Conservation (phyloP, 1,140 invertebrate species). For the Pogonus chalceus region DNA sequence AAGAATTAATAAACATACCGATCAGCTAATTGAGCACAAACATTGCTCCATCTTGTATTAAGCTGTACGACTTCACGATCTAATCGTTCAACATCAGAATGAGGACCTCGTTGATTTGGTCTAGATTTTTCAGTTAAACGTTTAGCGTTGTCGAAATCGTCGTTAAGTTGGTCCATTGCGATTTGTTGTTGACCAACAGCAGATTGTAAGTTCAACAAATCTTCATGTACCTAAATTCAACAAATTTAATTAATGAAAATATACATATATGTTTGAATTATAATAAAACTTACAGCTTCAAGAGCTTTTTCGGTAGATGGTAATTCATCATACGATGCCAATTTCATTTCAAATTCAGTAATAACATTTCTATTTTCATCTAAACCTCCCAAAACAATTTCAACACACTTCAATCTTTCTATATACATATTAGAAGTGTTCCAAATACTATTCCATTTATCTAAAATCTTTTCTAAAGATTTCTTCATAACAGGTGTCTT, state of each 20-base stretch:
- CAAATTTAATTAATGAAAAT: too few relatives aligned
- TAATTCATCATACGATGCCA: slow-evolving; percentile 73
- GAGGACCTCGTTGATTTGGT: slow-evolving; percentile 51
- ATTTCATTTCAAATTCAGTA: slow-evolving; percentile 82
- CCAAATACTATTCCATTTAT: slow-evolving; percentile 87
- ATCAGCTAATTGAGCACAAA: slow-evolving; percentile 83
- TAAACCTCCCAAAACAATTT: slow-evolving; percentile 77
- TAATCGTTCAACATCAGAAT: slow-evolving; percentile 83
- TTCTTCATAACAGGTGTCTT: slow-evolving; percentile 87
- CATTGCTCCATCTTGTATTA: slow-evolving; percentile 80
- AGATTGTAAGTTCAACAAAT: slow-evolving; percentile 68
- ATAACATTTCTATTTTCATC: slow-evolving; percentile 84
- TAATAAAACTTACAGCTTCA: slow-evolving; percentile 29
- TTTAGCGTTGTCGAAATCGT: slow-evolving; percentile 77
- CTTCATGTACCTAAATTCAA: slow-evolving; percentile 46
- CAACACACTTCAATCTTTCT: slow-evolving; percentile 83
- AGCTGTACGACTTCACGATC: slow-evolving; percentile 86
- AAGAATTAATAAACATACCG: slow-evolving; percentile 41
- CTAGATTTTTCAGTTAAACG: slow-evolving; percentile 78
- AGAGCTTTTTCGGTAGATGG: slow-evolving; percentile 71
- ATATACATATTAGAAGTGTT: slow-evolving; percentile 77
- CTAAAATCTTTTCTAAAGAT: slow-evolving; percentile 74
- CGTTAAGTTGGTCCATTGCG: slow-evolving; percentile 80
- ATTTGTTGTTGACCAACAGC: slow-evolving; percentile 74
- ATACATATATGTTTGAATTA: slow-evolving; percentile 5